Conservation (phyloP, 1,140 invertebrate species). For the Saccostrea cuccullata region DNA sequence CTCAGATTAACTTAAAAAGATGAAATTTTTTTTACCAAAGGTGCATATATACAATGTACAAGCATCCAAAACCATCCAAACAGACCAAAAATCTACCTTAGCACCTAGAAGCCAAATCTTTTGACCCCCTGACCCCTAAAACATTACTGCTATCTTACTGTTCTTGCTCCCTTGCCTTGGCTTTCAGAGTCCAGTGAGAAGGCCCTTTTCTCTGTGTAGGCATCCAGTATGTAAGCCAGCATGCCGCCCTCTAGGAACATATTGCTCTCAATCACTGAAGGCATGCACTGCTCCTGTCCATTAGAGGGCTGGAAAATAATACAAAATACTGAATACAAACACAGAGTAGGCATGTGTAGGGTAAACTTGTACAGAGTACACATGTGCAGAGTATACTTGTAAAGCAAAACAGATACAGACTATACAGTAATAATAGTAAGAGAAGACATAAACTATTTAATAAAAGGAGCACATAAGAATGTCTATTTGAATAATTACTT, state of each 20-base stretch:
- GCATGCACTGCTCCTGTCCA: slow-evolving; percentile 49
- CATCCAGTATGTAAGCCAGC: slow-evolving; percentile 60
- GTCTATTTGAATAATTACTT: not conserved
- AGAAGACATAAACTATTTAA: not conserved
- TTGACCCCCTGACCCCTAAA: too few relatives aligned
- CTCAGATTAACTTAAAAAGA: too few relatives aligned
- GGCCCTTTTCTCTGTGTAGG: slow-evolving; percentile 55
- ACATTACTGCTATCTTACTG: not conserved
- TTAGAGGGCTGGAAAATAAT: not conserved
- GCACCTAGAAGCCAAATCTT: too few relatives aligned
- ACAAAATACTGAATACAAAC: too few relatives aligned
- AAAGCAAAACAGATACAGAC: too few relatives aligned
- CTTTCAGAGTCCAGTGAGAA: slow-evolving; percentile 8
- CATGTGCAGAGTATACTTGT: too few relatives aligned
- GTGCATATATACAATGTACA: too few relatives aligned
- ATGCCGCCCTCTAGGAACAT: slow-evolving; percentile 59
- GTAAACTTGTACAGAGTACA: too few relatives aligned
- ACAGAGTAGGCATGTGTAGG: too few relatives aligned
- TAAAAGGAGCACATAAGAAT: not conserved
- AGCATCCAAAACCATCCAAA: too few relatives aligned
- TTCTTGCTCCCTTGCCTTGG: not conserved
- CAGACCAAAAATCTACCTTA: too few relatives aligned
- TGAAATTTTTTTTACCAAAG: too few relatives aligned
- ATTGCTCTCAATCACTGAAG: slow-evolving; percentile 61
- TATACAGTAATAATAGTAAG: not conserved